Percentiles rank a stretch among this genome's conserved stretches.
Evolutionary conservation across 1,140 invertebrate species (phyloP).

Genomic region (Telenomus remus): DNA sequence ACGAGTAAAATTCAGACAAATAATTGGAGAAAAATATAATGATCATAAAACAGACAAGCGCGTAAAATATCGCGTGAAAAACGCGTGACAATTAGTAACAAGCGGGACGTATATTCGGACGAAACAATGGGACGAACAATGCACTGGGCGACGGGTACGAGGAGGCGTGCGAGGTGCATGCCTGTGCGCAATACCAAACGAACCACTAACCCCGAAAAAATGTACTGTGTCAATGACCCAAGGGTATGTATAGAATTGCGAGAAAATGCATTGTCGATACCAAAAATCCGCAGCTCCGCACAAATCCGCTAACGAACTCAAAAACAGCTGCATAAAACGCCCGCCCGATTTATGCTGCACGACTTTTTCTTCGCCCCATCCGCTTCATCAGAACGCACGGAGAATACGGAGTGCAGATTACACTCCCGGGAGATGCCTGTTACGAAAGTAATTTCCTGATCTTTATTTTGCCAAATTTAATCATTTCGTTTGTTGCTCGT

Average conservation of each 20-base stretch:
- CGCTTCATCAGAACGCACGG: conserved; percentile 27
- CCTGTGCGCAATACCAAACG: conserved; percentile 38
- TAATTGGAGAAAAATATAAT: conserved; percentile 2
- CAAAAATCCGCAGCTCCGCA: conserved; percentile 40
- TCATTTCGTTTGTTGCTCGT: conserved; percentile 5
- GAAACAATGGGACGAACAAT: conserved; percentile 42
- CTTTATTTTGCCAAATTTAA: conserved; percentile 20
- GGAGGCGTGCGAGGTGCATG: conserved; percentile 5
- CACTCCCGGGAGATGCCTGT: conserved; percentile 22
- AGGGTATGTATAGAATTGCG: conserved; percentile 32
- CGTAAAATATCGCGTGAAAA: conserved; percentile 32
- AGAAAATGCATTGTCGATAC: conserved; percentile 37
- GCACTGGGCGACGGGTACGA: neutral
- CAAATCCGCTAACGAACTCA: conserved; percentile 39
- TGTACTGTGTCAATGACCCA: conserved; percentile 50
- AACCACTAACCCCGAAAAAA: conserved; percentile 48
- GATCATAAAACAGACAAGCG: conserved; percentile 4
- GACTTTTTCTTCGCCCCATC: conserved; percentile 22
- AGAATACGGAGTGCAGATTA: conserved; percentile 37
- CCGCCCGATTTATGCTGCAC: conserved; percentile 9
- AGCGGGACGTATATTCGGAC: conserved; percentile 32
- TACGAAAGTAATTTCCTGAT: conserved; percentile 27
- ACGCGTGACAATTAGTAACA: conserved; percentile 41
- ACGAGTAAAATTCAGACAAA: no score
- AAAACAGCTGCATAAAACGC: conserved; percentile 28